Evolutionary conservation across 2,888 invertebrate species (phyloP), one percentile per base, ranked within the genome.

Genomic region (Caenorhabditis doughertyi): DNA sequence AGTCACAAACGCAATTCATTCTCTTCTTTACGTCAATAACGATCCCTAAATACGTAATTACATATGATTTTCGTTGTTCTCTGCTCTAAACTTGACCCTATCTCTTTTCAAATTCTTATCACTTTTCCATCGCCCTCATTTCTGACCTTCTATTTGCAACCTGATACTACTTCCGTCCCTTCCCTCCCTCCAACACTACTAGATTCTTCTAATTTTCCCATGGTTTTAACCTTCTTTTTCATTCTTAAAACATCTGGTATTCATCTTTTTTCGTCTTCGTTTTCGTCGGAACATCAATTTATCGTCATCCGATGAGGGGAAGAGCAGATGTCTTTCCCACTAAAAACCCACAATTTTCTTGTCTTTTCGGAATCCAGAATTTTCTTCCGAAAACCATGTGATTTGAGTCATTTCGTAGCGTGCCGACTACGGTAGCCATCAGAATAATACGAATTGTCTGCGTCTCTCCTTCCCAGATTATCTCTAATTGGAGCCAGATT

Each of bases 241-340:
- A 8, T 42, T 35, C 53, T 42, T 55, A 29, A 56, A 49, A 68
- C 77, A 77, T 77, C 77, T 77, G 77, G 77, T 77, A 35, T 67
- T 60, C 58, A 9, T 35, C 35, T 35, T 35, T 9, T 35, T 35
- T 9, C 9, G 44, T 47, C 18, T n/a, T 47, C 44, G 55, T 65
- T 67, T 58, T 67, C 47, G 60, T 25, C 42, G 23, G 32, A 39
- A 56, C 39, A 18, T 25, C 56, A 47, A 76, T 68, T 76, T 68
- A 77, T 77, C 68, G 68, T 44, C 23, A 68, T 68, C 62, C 77
- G 60, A 77, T 68, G 60, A n/a, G n/a, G n/a, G n/a, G n/a, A n/a
- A 55, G 74, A 77, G 77, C 77, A 77, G 68, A 77, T 77, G 77
- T 77, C 18, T 60, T 18, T 42, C 16, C 60, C 29, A 67, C 58